Evolutionary conservation across 2,888 invertebrate species (phyloP), one percentile per base, ranked within the genome.

Genomic region (Andricus quercusramuli): DNA sequence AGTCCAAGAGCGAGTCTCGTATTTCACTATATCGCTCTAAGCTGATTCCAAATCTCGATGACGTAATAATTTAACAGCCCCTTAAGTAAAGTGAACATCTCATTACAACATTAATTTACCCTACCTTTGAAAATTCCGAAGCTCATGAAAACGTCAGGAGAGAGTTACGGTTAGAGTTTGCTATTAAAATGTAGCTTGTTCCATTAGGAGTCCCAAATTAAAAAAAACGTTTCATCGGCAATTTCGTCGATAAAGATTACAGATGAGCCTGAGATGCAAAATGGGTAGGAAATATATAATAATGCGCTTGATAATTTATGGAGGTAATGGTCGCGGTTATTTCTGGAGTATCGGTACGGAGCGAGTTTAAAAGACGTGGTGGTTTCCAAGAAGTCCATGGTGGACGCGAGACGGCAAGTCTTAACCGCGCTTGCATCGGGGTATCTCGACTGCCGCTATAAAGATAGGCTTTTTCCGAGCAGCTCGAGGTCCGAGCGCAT

Each of bases 381-480:
- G 51, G 32, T 41, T 66, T 66, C 66, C 37, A 32, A 66, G 66
- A 66, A 66, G 32, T 32, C 66, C n/a, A 66, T 25, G 47, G 51
- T 29, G 51, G 25, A 44, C 44, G 67, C 51, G 44, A 44, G 44
- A 44, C 44, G 83, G 79, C 76, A 79, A 85, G 85, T 86, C 85
- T 86, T 86, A 85, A 87, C 85, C 83, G 88, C 86, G 86, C 86
- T 88, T 88, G 88, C 85, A 86, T 86, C 44, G 83, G 84, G 83
- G 81, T 88, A 88, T 89, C 87, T 86, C 83, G 80, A 84, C 85
- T 84, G 86, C 85, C 81, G 84, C 87, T 86, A 85, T 88, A 86
- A 88, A 88, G 87, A 87, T 86, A 87, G 83, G 44, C 83, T 81
- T 84, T 85, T 84, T 84, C 66, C 76, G 77, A 84, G 79, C 79